Evolutionary conservation across 2,113 vertebrate genomes (phyloP), one percentile per base, ranked within the genome.

Genomic region (Pyxicephalus adspersus): DNA sequence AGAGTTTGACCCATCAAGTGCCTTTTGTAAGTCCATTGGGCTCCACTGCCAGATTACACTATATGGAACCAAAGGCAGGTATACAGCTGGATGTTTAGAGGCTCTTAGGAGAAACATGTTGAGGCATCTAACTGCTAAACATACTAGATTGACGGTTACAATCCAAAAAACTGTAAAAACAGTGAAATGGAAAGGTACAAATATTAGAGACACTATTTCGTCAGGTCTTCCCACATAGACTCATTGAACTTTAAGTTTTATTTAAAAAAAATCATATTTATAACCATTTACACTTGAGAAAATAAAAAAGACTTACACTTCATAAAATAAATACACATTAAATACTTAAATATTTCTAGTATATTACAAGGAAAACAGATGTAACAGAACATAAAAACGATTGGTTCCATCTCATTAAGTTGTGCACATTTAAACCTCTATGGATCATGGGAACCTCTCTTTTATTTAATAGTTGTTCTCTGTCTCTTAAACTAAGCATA

Each of bases 201-300:
- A 97, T 92, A 95, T 92, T 87, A 91, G 92, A 91, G 88, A 94
- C 93, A 92, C 90, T 88, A 90, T 93, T 91, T 92, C 94, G 90
- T 94, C 92, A 93, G 92, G 91, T 93, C 92, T 94, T 91, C 94
- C 88, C 90, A 92, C 94, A 97, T 91, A 94, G 94, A 96, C 92
- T 93, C 91, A 89, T 94, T 94, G 90, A 95, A 94, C 91, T 90
- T 90, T 92, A 93, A 87, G 90, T 91, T 94, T 94, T 89, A 90
- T 58, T 68, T 89, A 84, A 91, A 84, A 78, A 91, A 95, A 93
- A 93, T 91, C 93, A 92, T 97, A 97, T 98, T 96, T 98, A 98
- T 98, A 96, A 94, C 91, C 88, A 95, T 98, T 95, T 99, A 98
- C 96, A 97, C 92, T 85, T 61, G 88, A 85, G 90, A 84, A 88